A percentile compares a stretch with the other conserved stretches of the same genome.
These are phyloP conservation scores for Hypocryptadius cinnamomeus DNA, from an alignment of 2,113 vertebrate genomes.

Conservation along the genomic window DNA sequence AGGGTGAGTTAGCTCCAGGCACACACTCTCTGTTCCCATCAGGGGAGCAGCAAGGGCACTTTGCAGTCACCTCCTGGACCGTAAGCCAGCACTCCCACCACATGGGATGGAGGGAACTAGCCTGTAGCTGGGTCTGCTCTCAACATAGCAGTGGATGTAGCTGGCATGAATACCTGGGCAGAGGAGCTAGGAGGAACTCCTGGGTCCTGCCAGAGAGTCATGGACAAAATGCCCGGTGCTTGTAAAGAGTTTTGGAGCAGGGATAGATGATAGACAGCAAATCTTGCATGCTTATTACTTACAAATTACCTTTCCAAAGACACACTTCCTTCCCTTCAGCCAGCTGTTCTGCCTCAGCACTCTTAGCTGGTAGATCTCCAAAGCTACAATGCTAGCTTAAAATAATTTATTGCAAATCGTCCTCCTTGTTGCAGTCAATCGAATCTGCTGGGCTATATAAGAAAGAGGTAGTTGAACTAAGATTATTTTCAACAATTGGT, in stretches of 20 bases:
- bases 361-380: slow-evolving; percentile 26
- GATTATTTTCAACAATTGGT: background rate
- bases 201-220: background rate
- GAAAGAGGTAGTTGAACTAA: background rate
- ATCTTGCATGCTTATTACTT: slow-evolving; percentile 2
- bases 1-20: background rate
- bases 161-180: background rate
- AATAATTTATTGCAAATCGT: background rate
- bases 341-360: slow-evolving; percentile 41
- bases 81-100: background rate
- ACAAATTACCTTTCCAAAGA: slow-evolving; percentile 47
- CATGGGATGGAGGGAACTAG: background rate
- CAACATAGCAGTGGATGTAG: background rate
- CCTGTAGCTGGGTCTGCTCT: background rate
- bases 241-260: slow-evolving; percentile 15
- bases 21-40: background rate
- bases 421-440: background rate
- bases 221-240: background rate
- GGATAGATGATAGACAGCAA: slow-evolving; percentile 14
- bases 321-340: slow-evolving; percentile 20
- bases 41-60: background rate
- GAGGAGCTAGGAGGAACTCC: background rate
- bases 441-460: background rate
- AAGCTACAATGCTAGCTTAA: background rate
- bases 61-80: background rate